Evolutionary conservation across 92 coral and sea anemone species (phyloP), one percentile per base, ranked within the genome.

Genomic region (Porites lobata): DNA sequence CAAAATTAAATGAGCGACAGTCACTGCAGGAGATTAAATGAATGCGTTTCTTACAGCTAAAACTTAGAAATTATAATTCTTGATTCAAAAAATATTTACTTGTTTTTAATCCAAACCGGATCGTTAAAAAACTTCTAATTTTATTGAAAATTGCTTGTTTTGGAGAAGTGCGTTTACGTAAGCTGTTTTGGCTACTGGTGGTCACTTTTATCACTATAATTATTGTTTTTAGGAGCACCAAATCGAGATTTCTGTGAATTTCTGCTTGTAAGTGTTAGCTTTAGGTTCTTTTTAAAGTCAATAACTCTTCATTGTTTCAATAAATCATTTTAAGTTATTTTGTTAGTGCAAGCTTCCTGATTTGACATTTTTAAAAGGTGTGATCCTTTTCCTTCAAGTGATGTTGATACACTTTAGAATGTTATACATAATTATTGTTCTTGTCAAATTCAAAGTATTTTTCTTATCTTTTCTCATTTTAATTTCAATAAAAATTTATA

Each of bases 41-140:
- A 58, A 57, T 53, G 13, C 18, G 81, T 77, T 59, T 57, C 32
- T 11, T 7, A 57, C 38, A 2, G 69, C 81, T 24, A 17, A 57
- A 76, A 26, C 38, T 47, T 54, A 43, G 29, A n/a, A 77, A 18
- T 47, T 17, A 29, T 11, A 1, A 50, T 7, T 24, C 24, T 57
- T 77, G 17, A 7, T 50, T 14, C 14, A 15, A 67, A 29, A 59
- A 77, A 77, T 68, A 77, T 24, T 26, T 68, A 7, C 56, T 58
- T 77, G 81, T 59, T 77, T 15, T 77, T 26, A 58, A 9, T 77
- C 15, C 81, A 77, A 77, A 59, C 50, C 52, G 59, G 81, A 67
- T 57, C 22, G 52, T 15, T 57, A 26, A 77, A 77, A 18, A 77
- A 58, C 57, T 59, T 61, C 26, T 57, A 77, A 77, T 77, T 29